These are phyloP conservation scores for Amphiprion clarkii DNA, from an alignment of 2,797 vertebrate species.

Conservation along the genomic window DNA sequence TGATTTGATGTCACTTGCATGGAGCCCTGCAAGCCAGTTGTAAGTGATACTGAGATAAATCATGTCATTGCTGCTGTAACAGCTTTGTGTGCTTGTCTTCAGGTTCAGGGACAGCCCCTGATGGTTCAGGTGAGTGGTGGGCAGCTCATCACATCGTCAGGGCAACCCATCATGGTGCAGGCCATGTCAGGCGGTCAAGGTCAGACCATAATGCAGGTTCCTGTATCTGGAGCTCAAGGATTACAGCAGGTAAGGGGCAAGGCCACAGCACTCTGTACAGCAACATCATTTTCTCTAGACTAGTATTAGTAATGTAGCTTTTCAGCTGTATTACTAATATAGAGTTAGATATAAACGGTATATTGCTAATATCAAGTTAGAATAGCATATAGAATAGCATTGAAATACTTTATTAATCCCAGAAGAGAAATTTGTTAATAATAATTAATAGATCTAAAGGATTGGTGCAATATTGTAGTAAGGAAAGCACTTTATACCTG, in stretches of 20 bases:
- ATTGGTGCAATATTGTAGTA: neutral
- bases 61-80: slow-evolving; percentile 34
- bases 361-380: too few relatives aligned
- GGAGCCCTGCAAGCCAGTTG: neutral
- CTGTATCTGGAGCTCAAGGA: slow-evolving; percentile 95
- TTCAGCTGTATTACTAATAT: too few relatives aligned
- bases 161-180: slow-evolving; percentile 99
- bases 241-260: slow-evolving; percentile 91
- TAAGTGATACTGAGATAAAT: neutral
- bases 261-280: neutral
- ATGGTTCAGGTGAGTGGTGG: slow-evolving; percentile 99
- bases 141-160: slow-evolving; percentile 98
- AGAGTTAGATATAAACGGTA: too few relatives aligned
- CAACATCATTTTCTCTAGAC: neutral
- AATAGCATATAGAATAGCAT: too few relatives aligned
- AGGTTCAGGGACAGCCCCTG: slow-evolving; percentile 98
- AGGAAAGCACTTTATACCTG: neutral
- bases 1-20: slow-evolving; percentile 29
- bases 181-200: slow-evolving; percentile 96
- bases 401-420: too few relatives aligned
- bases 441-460: neutral
- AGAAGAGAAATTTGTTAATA: too few relatives aligned
- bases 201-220: slow-evolving; percentile 99
- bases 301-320: too few relatives aligned
- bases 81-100: slow-evolving; percentile 19